Base-by-base conservation (phyloP, 2,113 vertebrate genomes). In the Mesocricetus auratus region DNA sequence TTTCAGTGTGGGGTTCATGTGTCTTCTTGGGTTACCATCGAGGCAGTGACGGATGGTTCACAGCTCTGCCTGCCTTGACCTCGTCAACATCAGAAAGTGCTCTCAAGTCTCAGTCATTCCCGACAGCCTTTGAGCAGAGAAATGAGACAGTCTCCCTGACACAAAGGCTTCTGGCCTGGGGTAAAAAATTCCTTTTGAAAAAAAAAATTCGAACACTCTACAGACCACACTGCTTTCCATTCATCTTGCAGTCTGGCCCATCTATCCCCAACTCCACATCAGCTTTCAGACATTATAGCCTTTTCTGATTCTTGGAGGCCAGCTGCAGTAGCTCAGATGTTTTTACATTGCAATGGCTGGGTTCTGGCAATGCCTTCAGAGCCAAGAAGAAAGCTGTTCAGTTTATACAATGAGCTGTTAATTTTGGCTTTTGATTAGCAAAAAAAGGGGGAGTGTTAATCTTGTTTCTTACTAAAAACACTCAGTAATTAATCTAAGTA, bases 61-160 rank as follows among this genome's bases (percentile, higher is more conserved):
- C 97, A 97, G 98, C 86, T 94, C 98, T 98, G 98, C 98, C 98
- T 99, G 97, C 97, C 98, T 98, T 99, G 98, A 99, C 98, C 99
- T 98, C 98, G 86, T 99, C 98, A 98, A 98, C 98, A 99, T 99
- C 98, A 99, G 98, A 99, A 98, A 98, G 97, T 97, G 98, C 98
- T 99, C 98, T 99, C 98, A 98, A 98, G 98, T 98, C 98, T 99
- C 98, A 98, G 98, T 99, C 99, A 98, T 99, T 98, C 98, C 98
- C 99, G 99, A 99, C 99, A 99, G 98, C 97, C 98, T 99, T 98
- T 99, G 99, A 99, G 98, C 97, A 98, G 98, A 98, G 98, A 99
- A 99, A 98, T 98, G 98, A 99, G 99, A 98, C 98, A 98, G 98
- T 98, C 98, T 99, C 98, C 97, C 98, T 98, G 98, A 99, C 98